Conservation (phyloP, 2,797 vertebrate genomes). For the Danio jaintianensis region DNA sequence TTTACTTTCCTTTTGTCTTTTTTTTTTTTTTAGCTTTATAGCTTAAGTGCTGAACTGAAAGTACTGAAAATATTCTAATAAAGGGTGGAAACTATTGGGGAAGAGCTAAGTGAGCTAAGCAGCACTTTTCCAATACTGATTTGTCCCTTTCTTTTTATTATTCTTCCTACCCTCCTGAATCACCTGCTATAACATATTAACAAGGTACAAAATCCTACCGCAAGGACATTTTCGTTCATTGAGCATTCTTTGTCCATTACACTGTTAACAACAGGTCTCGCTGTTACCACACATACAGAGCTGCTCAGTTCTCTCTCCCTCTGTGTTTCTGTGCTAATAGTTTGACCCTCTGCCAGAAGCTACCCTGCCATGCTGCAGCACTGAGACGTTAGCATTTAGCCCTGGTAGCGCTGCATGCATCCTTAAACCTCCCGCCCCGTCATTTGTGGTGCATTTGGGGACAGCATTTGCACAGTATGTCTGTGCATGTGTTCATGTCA, state of each 20-base stretch:
- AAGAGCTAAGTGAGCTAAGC: too few species aligned
- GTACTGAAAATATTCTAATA: too few species aligned
- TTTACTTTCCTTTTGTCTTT: neutral
- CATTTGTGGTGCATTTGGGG: slow-evolving; percentile 13
- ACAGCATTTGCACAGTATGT: slow-evolving; percentile 5
- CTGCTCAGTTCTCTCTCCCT: slow-evolving; percentile 17
- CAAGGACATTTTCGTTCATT: slow-evolving; percentile 1
- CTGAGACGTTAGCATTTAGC: slow-evolving; percentile 45
- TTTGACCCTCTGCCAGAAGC: slow-evolving; percentile 57
- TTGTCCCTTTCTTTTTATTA: neutral
- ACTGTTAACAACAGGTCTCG: slow-evolving; percentile 18
- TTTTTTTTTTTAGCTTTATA: neutral
- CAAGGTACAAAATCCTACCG: neutral
- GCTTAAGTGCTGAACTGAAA: too few species aligned
- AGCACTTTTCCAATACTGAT: neutral
- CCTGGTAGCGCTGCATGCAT: slow-evolving; percentile 29
- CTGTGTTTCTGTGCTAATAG: slow-evolving; percentile 26
- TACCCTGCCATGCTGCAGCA: slow-evolving; percentile 56
- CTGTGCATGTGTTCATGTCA: neutral
- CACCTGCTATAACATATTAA: neutral
- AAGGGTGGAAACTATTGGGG: too few species aligned
- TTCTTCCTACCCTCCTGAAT: neutral
- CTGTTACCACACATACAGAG: slow-evolving; percentile 23
- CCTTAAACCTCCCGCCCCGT: slow-evolving; percentile 30
- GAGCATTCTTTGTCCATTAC: neutral